These are phyloP conservation scores for Orchesella flavescens DNA, from an alignment of 2,888 invertebrate species.

Conservation along the genomic window DNA sequence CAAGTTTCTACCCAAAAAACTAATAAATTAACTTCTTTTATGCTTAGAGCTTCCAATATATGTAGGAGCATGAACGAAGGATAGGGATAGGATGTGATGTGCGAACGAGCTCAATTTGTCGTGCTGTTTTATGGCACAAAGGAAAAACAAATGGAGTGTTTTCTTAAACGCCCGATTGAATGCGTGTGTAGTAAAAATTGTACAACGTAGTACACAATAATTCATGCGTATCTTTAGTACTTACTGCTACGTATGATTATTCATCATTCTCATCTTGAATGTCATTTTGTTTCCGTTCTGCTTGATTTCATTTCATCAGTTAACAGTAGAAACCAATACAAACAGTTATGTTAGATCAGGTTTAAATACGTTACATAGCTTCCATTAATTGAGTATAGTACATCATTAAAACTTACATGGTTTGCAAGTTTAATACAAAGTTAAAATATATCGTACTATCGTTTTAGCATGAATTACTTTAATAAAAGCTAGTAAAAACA, in stretches of 20 bases:
- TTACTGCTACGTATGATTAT: slow-evolving; percentile 27
- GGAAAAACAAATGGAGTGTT: slow-evolving; percentile 7
- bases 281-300: slow-evolving; percentile 46
- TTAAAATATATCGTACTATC: too few relatives aligned
- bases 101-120: too few relatives aligned
- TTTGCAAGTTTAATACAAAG: too few relatives aligned
- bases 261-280: slow-evolving; percentile 21
- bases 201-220: neutral
- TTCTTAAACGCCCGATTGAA: neutral
- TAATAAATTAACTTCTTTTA: slow-evolving; percentile 34
- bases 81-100: too few relatives aligned
- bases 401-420: too few relatives aligned
- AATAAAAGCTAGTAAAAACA: too few relatives aligned
- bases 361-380: too few relatives aligned
- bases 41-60: neutral
- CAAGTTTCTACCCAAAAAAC: too few relatives aligned
- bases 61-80: too few relatives aligned
- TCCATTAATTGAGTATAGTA: too few relatives aligned
- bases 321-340: slow-evolving; percentile 39
- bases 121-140: slow-evolving; percentile 26
- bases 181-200: slow-evolving; percentile 40
- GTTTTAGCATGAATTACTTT: too few relatives aligned
- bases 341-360: slow-evolving; percentile 39
- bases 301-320: slow-evolving; percentile 33
- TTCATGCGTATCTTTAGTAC: too few relatives aligned